A percentile compares a stretch with the other conserved stretches of the same genome.
These are phyloP conservation scores for Mus minutoides DNA, from an alignment of 2,797 vertebrate genomes.

Conservation along the genomic window DNA sequence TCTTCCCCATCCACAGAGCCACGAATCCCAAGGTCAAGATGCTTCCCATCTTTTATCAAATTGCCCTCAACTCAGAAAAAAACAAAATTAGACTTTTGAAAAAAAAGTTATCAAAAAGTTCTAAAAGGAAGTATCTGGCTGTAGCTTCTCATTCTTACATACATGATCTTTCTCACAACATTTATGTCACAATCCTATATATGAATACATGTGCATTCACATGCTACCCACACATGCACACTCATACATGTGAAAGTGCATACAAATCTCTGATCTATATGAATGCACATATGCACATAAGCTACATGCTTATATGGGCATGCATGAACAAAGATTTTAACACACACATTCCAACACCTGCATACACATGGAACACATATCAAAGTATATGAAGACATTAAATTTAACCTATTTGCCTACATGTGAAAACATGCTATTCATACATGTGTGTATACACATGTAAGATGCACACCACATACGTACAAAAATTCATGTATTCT, in stretches of 20 bases:
- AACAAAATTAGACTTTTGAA: not conserved
- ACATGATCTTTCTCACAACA: not conserved
- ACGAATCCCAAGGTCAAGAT: conserved; percentile 31
- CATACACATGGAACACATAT: not conserved
- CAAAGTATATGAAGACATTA: no score
- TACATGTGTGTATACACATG: not conserved
- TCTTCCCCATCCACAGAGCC: not conserved
- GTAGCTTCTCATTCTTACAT: not conserved
- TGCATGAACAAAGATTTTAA: not conserved
- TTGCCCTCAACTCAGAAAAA: conserved; percentile 15
- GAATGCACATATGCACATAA: not conserved
- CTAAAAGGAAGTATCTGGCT: not conserved
- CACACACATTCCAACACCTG: not conserved
- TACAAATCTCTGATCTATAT: not conserved
- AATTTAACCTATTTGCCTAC: not conserved
- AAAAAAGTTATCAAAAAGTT: not conserved
- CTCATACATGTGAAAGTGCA: not conserved
- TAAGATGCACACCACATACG: not conserved
- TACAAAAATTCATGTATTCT: not conserved
- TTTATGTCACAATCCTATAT: not conserved
- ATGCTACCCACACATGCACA: not conserved
- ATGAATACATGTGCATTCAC: no score
- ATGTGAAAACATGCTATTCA: not conserved
- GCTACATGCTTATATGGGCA: not conserved
- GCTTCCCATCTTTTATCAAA: not conserved